These are phyloP conservation scores for Allolobophora icterica DNA, from an alignment of 2,888 invertebrate species.

Conservation along the genomic window DNA sequence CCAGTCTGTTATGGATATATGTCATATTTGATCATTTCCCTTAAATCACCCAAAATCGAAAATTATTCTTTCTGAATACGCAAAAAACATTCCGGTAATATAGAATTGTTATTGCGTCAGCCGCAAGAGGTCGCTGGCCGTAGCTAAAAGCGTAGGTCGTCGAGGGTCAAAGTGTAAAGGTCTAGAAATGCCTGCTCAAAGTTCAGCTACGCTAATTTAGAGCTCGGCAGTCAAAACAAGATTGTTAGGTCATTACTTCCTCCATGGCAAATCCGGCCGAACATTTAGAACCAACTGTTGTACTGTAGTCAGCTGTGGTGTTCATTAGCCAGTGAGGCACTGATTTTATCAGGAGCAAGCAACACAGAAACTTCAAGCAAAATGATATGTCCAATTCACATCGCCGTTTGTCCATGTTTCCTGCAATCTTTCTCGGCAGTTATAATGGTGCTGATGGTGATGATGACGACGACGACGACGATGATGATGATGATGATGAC, in stretches of 20 bases:
- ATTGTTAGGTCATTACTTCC: slow-evolving; percentile 7
- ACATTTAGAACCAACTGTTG: too few species aligned
- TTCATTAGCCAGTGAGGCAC: too few species aligned
- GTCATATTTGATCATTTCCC: background rate
- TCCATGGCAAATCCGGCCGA: background rate
- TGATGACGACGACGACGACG: background rate
- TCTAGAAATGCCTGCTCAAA: background rate
- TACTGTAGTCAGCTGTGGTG: background rate
- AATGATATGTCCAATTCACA: background rate
- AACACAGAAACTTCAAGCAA: background rate
- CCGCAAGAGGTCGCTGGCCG: background rate
- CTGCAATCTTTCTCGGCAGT: too few species aligned
- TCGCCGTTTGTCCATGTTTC: too few species aligned
- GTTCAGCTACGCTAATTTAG: background rate
- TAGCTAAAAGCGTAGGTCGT: background rate
- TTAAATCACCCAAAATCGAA: background rate
- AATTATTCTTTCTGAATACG: background rate
- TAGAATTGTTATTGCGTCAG: background rate
- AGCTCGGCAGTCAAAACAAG: background rate
- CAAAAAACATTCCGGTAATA: background rate
- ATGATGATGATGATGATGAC: background rate
- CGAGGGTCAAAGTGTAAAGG: background rate
- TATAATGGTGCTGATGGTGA: background rate
- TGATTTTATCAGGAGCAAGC: too few species aligned
- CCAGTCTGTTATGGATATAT: background rate